Base-by-base conservation (phyloP, 2,113 vertebrate species). In the Apteryx owenii region DNA sequence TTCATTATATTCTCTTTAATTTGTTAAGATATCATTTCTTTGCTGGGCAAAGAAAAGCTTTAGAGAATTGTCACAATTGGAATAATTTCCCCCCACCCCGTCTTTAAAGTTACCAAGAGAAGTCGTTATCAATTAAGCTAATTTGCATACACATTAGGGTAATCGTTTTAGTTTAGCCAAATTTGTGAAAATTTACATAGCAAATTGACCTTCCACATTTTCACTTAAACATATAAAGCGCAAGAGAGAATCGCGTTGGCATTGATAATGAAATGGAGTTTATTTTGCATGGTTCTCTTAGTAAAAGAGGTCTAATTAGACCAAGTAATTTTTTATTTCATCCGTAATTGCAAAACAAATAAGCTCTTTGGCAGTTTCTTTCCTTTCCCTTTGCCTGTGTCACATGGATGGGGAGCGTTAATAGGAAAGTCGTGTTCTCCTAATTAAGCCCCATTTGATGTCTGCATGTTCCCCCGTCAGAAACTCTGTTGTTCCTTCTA, bases 131-230 rank as follows among this genome's bases (percentile, higher is more conserved):
- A 98, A 97, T 98, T 98, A 98, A 96, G 86, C 92, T 97, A 95
- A 98, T 98, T 98, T 98, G 97, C 98, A 97, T 98, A 95, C 71
- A 22, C 93, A 98, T 98, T 98, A 98, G 97, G 95, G 97, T 98
- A 98, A 98, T 98, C 95, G 87, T 88, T 98, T 98, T 81, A 97
- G 96, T 98, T 98, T 98, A 98, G 98, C 98, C 97, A 98, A 97
- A 98, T 98, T 95, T 98, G 96, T 7, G 78, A 82, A 93, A 97
- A 98, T 98, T 97, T 98, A 98, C 98, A 98, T 95, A 98, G 96
- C 92, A 97, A 98, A 97, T 98, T 98, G 98, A 98, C 98, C 98
- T 97, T 98, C 97, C 91, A 22, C 95, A 7, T 96, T 97, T 97
- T 96, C 94, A 26, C 97, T 98, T 98, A 94, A 97, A 95, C 89